phyloP scores from a whole-genome alignment of 2,888 invertebrate genomes.

The Caenorhabditis afra region DNA sequence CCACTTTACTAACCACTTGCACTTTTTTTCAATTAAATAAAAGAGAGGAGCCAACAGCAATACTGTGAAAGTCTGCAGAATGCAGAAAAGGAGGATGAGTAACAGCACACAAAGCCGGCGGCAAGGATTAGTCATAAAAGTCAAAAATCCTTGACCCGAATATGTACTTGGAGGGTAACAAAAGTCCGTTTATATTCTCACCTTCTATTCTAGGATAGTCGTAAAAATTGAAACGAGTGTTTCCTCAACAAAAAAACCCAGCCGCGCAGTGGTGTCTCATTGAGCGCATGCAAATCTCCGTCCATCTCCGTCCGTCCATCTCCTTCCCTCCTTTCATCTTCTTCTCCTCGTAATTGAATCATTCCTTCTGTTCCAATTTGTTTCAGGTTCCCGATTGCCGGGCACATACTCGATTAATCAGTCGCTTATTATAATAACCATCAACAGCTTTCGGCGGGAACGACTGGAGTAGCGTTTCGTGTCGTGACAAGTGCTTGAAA shows the following conservation, averaged over 20 bases:
- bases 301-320: neutral
- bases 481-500: slow-evolving; percentile 55
- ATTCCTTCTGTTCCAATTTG: slow-evolving; percentile 52
- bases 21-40: neutral
- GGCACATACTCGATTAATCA: slow-evolving; percentile 50
- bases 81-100: slow-evolving; percentile 8
- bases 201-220: no score
- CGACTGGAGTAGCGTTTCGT: slow-evolving; percentile 10
- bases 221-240: no score
- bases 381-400: slow-evolving; percentile 44
- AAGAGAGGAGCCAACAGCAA: neutral
- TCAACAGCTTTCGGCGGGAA: slow-evolving; percentile 25
- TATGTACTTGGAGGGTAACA: slow-evolving; percentile 26
- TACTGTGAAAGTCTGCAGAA: neutral
- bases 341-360: slow-evolving; percentile 55
- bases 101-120: slow-evolving; percentile 11
- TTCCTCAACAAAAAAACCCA: slow-evolving; percentile 16
- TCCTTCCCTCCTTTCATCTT: slow-evolving; percentile 1
- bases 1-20: neutral
- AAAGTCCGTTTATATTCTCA: slow-evolving; percentile 5
- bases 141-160: slow-evolving; percentile 48
- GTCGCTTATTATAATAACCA: slow-evolving; percentile 50
- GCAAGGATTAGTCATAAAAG: slow-evolving; percentile 35
- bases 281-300: slow-evolving; percentile 39
- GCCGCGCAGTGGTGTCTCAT: slow-evolving; percentile 13